phyloP scores from a whole-genome alignment of 2,888 invertebrate species.

The Ischnura elegans region DNA sequence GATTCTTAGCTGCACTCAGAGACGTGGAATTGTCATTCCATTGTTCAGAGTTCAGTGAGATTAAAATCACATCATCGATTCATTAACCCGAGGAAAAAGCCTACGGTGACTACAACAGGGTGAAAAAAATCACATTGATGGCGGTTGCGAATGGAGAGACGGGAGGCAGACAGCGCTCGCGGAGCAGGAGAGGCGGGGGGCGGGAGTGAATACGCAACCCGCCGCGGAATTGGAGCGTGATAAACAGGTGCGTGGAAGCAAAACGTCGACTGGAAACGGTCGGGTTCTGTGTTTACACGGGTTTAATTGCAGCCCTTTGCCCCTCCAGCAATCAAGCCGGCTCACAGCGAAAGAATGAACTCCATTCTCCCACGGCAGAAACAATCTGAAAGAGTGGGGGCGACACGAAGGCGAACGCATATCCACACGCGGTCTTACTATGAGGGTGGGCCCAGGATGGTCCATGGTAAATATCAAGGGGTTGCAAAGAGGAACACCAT shows the following conservation, averaged over 20 bases:
- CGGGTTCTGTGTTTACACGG: constrained; percentile 27
- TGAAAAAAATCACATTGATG: too few relatives aligned
- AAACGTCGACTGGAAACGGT: constrained; percentile 1
- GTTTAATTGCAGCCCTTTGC: background rate
- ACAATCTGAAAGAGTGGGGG: background rate
- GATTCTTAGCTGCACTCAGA: too few relatives aligned
- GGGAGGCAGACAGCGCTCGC: too few relatives aligned
- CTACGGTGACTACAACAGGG: too few relatives aligned
- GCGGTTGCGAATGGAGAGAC: too few relatives aligned
- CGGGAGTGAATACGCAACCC: background rate
- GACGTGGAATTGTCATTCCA: too few relatives aligned
- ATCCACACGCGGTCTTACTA: background rate
- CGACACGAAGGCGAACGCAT: background rate
- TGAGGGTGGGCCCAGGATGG: background rate
- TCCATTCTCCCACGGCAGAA: background rate
- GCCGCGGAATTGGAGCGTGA: constrained; percentile 31
- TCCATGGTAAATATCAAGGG: too few relatives aligned
- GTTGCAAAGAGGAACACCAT: too few relatives aligned
- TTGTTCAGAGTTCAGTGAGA: too few relatives aligned
- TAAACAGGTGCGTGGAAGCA: constrained; percentile 1
- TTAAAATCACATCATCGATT: too few relatives aligned
- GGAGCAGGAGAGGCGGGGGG: background rate
- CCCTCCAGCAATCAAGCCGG: background rate
- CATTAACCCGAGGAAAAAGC: too few relatives aligned
- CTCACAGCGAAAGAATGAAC: background rate